phyloP scores from a whole-genome alignment of 2,113 vertebrate genomes.

The Thalassarche chlororhynchos region DNA sequence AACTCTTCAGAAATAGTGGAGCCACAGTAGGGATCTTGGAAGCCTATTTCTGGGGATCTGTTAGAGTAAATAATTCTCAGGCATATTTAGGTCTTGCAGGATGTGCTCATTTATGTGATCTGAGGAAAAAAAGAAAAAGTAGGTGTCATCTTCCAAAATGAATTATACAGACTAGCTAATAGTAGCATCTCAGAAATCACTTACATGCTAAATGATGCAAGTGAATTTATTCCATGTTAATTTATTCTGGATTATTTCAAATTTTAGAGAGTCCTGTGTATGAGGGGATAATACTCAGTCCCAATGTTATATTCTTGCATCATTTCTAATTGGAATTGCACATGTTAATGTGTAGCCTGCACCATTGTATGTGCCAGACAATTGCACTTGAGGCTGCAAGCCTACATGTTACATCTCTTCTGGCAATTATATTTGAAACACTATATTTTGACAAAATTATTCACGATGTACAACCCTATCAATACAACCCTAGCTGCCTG shows the following conservation, averaged over 20 bases:
- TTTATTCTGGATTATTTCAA: neutral
- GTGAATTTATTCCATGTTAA: neutral
- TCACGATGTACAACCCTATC: neutral
- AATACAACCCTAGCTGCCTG: neutral
- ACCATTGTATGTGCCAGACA: neutral
- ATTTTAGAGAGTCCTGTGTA: neutral
- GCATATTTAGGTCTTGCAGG: neutral
- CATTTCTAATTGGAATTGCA: neutral
- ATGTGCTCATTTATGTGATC: neutral
- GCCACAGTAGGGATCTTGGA: neutral
- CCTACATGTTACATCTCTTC: neutral
- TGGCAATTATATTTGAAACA: constrained; percentile 1
- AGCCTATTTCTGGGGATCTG: neutral
- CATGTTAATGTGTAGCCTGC: neutral
- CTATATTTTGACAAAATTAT: constrained; percentile 33
- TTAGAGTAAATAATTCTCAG: neutral
- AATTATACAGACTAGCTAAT: neutral
- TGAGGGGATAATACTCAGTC: neutral
- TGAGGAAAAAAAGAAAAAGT: neutral
- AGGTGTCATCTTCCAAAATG: neutral
- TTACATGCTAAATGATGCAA: neutral
- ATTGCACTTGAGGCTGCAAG: neutral
- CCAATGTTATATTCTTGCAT: neutral
- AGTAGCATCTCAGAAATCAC: neutral
- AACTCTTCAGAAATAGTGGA: neutral